These are phyloP conservation scores for Megaceryle torquata DNA, from an alignment of 2,113 vertebrate genomes.

Conservation along the genomic window DNA sequence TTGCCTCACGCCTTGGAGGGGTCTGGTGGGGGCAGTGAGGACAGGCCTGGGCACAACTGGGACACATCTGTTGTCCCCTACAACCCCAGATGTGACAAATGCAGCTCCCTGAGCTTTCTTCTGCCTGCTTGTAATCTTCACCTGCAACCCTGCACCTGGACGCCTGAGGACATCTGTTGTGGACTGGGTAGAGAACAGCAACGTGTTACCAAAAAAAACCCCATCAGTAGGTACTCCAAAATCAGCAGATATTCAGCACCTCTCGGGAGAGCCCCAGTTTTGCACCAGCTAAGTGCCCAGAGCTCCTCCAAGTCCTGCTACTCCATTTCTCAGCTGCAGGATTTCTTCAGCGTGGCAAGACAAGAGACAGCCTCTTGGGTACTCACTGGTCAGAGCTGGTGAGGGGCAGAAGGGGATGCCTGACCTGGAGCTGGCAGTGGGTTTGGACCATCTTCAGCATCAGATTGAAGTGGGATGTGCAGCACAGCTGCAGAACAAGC, in stretches of 20 bases:
- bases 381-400: neutral
- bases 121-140: neutral
- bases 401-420: too few relatives aligned
- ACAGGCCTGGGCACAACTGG: neutral
- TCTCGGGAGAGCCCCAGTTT: neutral
- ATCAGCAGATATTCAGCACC: neutral
- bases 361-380: neutral
- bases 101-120: neutral
- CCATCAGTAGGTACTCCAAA: neutral
- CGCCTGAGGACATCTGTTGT: neutral
- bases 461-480: neutral
- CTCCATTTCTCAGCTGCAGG: neutral
- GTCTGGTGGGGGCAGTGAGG: neutral
- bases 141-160: neutral
- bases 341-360: neutral
- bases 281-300: neutral
- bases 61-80: neutral
- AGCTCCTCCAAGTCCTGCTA: neutral
- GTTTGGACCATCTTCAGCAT: neutral
- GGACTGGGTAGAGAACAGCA: neutral
- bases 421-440: neutral
- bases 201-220: neutral
- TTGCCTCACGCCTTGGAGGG: neutral
- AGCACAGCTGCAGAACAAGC: neutral
- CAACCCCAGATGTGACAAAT: neutral